A percentile compares a stretch with the other conserved stretches of the same genome.
These are phyloP conservation scores for Carollia perspicillata DNA, from an alignment of 2,113 vertebrate species.

Conservation along the genomic window DNA sequence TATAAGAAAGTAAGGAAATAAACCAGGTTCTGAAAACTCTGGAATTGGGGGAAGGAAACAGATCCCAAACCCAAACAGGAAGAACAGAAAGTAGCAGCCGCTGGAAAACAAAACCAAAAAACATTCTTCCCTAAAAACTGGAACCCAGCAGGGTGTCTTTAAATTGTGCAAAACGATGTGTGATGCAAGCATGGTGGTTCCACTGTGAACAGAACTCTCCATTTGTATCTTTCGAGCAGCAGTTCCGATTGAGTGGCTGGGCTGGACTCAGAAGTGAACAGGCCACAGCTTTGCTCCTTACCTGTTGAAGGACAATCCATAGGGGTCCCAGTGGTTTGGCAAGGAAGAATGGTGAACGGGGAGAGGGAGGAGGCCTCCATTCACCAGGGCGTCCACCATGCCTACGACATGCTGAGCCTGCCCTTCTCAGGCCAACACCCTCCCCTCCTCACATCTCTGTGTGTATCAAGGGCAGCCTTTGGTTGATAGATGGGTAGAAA, in stretches of 20 bases:
- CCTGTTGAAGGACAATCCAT: background rate
- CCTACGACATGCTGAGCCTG: fast-evolving
- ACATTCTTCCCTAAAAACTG: background rate
- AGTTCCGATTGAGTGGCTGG: background rate
- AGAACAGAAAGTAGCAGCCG: background rate
- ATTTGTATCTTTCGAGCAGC: background rate
- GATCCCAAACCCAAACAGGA: constrained; percentile 11
- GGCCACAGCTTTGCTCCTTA: background rate
- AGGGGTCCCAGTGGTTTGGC: background rate
- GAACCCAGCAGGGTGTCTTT: background rate
- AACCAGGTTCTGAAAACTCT: background rate
- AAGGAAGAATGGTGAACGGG: background rate
- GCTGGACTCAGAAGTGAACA: background rate
- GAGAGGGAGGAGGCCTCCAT: background rate
- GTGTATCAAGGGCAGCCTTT: background rate
- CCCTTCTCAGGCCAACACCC: background rate
- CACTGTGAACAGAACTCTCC: background rate
- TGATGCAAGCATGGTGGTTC: background rate
- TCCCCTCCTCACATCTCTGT: background rate
- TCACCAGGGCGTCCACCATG: background rate
- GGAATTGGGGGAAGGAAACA: background rate
- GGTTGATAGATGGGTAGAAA: background rate
- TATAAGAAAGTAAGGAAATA: constrained; percentile 18
- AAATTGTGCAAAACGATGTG: background rate
- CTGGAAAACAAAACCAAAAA: constrained; percentile 3